Conservation (phyloP, 2,888 invertebrate genomes). For the Zhuqinia jingwanae region DNA sequence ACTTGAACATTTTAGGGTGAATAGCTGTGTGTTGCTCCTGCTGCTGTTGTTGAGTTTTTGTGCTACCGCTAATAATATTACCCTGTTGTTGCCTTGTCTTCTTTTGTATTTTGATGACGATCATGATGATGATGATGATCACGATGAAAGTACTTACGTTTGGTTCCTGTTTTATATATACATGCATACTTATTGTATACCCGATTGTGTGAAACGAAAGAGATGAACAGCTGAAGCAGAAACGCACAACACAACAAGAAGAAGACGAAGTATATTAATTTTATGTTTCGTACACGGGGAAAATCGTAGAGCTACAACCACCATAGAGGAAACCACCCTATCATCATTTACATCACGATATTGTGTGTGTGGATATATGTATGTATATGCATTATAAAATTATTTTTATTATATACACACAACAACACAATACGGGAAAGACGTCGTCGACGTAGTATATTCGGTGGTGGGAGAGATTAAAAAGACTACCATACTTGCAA, state of each 20-base stretch:
- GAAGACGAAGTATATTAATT: constrained; percentile 25
- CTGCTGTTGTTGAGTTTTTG: not conserved
- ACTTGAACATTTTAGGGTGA: constrained; percentile 36
- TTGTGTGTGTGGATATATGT: not conserved
- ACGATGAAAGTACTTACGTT: constrained; percentile 39
- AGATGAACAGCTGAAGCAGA: constrained; percentile 49
- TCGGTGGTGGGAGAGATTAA: constrained; percentile 57
- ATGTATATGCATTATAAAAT: constrained; percentile 6
- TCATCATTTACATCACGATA: constrained; percentile 19
- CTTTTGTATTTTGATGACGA: constrained; percentile 42
- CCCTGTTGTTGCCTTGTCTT: constrained; percentile 42
- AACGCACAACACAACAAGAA: not conserved
- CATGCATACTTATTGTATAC: not conserved
- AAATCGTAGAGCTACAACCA: constrained; percentile 2
- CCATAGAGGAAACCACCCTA: constrained; percentile 52
- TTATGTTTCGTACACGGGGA: constrained; percentile 23
- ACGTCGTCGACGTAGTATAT: constrained; percentile 28
- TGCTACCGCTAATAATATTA: constrained; percentile 63
- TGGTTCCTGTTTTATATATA: constrained; percentile 7
- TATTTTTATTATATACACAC: constrained; percentile 22
- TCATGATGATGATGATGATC: constrained; percentile 37
- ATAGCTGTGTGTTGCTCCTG: constrained; percentile 1
- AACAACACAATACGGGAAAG: constrained; percentile 35
- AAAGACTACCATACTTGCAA: constrained; percentile 41
- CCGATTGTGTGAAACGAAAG: constrained; percentile 44